phyloP scores from a whole-genome alignment of 2,797 vertebrate species.

The Enteromius paludinosus region DNA sequence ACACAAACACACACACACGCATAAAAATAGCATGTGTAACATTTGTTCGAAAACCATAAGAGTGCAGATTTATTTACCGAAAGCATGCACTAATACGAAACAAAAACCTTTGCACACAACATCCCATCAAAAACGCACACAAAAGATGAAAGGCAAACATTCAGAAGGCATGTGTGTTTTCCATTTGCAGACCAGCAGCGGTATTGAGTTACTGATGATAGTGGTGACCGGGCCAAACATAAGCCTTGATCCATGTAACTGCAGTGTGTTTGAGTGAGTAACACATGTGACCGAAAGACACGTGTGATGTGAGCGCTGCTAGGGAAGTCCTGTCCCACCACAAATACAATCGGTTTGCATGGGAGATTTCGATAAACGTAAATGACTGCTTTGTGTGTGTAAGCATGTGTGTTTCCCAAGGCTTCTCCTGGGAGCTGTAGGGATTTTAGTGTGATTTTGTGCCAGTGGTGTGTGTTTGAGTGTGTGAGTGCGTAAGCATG shows the following conservation, averaged over 20 bases:
- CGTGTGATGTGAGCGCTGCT: constrained; percentile 47
- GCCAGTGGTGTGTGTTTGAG: neutral
- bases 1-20: too few relatives aligned
- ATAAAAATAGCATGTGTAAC: neutral
- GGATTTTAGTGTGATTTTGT: constrained; percentile 5
- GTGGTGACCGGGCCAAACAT: constrained; percentile 22
- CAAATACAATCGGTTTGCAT: constrained; percentile 45
- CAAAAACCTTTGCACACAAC: constrained; percentile 14
- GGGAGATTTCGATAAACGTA: constrained; percentile 33
- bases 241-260: constrained; percentile 14
- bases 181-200: constrained; percentile 33
- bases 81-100: neutral
- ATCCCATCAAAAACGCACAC: constrained; percentile 1
- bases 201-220: constrained; percentile 48
- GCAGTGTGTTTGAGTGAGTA: neutral
- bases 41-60: neutral
- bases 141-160: constrained; percentile 44
- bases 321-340: constrained; percentile 22
- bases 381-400: constrained; percentile 40
- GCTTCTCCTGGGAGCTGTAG: neutral
- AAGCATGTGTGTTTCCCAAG: constrained; percentile 13
- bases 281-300: constrained; percentile 60
- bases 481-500: neutral
- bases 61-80: neutral
- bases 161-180: constrained; percentile 35